Percentiles rank a stretch among this genome's conserved stretches.
Conservation (phyloP, 2,113 vertebrate species). For the Cyanoramphus novaezelandiae region DNA sequence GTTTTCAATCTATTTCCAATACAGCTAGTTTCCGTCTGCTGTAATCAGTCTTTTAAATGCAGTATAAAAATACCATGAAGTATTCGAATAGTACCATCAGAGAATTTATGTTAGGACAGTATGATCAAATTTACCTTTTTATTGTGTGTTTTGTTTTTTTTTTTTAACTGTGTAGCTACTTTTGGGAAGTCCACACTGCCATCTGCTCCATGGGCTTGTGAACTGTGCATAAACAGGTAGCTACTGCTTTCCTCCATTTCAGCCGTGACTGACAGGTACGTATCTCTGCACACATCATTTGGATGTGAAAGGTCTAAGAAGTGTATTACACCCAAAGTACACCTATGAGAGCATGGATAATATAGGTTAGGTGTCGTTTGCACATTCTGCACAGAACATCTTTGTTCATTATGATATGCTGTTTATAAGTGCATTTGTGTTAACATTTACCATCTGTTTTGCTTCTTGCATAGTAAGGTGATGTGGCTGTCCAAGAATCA, state of each 20-base stretch:
- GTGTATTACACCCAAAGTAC: neutral
- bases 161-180: neutral
- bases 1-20: neutral
- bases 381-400: neutral
- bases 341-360: neutral
- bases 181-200: neutral
- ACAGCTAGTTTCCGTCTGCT: neutral
- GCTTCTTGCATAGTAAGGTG: neutral
- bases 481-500: neutral
- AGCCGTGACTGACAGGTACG: accelerated
- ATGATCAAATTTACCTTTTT: neutral
- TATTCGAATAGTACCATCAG: neutral
- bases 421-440: neutral
- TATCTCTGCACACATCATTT: neutral
- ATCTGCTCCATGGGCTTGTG: neutral
- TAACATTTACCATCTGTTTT: constrained; percentile 1
- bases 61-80: neutral
- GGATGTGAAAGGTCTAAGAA: neutral
- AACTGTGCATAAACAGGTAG: neutral
- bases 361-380: neutral
- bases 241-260: neutral
- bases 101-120: neutral
- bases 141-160: neutral
- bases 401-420: neutral
- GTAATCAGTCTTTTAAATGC: neutral